A percentile compares a stretch with the other conserved stretches of the same genome.
These are phyloP conservation scores for Vanessa cardui DNA, from an alignment of 2,888 invertebrate species.

Conservation along the genomic window DNA sequence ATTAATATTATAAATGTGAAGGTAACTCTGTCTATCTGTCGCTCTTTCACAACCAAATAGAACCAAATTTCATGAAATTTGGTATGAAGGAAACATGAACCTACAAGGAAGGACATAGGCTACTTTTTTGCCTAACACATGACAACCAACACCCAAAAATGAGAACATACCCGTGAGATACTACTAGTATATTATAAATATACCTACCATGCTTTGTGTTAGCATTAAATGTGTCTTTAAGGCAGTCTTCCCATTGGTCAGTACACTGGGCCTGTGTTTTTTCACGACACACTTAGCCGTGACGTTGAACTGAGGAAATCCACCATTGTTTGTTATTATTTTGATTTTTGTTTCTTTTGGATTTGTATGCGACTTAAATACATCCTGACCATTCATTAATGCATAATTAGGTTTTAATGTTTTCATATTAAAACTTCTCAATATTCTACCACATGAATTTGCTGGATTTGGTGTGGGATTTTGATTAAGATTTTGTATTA, in stretches of 20 bases:
- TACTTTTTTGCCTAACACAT: too few species aligned
- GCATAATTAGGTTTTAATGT: conserved; percentile 45
- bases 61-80: too few species aligned
- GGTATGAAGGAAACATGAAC: too few species aligned
- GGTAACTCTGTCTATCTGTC: too few species aligned
- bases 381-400: conserved; percentile 37
- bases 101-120: too few species aligned
- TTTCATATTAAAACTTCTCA: conserved; percentile 57
- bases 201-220: conserved; percentile 25
- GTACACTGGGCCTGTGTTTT: conserved; percentile 37
- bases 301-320: conserved; percentile 39
- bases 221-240: conserved; percentile 24
- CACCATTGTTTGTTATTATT: conserved; percentile 32
- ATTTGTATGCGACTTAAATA: conserved; percentile 26
- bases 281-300: conserved; percentile 40
- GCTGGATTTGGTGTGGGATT: conserved; percentile 33
- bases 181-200: neutral
- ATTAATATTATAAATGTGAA: too few species aligned
- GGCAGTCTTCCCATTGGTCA: conserved; percentile 34
- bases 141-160: too few species aligned
- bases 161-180: too few species aligned
- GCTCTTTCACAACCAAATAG: too few species aligned
- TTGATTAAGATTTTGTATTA: conserved; percentile 30
- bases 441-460: conserved; percentile 53
- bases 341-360: conserved; percentile 40